A percentile compares a stretch with the other conserved stretches of the same genome.
phyloP scores from a whole-genome alignment of 2,113 vertebrate species.

The Nannospalax galili region DNA sequence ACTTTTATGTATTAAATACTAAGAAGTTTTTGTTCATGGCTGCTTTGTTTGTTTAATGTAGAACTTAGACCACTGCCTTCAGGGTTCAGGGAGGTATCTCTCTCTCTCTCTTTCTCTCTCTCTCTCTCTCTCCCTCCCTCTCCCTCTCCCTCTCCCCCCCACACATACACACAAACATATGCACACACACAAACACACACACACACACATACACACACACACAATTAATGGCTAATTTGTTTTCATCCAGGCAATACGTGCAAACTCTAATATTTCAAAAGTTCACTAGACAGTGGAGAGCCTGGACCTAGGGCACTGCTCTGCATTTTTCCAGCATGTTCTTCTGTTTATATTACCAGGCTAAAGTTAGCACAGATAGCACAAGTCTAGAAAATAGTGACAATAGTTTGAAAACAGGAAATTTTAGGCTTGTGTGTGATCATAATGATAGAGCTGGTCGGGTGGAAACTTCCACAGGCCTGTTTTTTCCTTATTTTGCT shows the following conservation, averaged over 20 bases:
- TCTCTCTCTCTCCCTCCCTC: too few relatives aligned
- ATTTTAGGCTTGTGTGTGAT: constrained; percentile 95
- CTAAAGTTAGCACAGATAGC: constrained; percentile 93
- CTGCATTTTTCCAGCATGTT: constrained; percentile 81
- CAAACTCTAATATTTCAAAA: neutral
- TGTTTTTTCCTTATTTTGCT: constrained; percentile 93
- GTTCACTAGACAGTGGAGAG: neutral
- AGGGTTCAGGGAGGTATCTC: neutral
- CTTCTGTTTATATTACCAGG: constrained; percentile 88
- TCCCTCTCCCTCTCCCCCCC: neutral
- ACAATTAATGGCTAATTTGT: neutral
- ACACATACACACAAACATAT: too few relatives aligned
- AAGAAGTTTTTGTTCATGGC: neutral
- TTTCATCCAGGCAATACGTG: constrained; percentile 36
- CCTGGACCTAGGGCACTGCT: constrained; percentile 70
- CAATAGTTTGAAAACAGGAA: constrained; percentile 99
- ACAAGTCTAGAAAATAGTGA: constrained; percentile 91
- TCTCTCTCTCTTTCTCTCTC: too few relatives aligned
- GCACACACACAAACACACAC: too few relatives aligned
- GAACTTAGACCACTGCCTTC: neutral
- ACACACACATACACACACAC: too few relatives aligned
- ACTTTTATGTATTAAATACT: neutral
- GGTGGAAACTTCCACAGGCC: constrained; percentile 97
- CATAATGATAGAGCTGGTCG: constrained; percentile 94
- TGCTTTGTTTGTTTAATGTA: neutral